phyloP scores from a whole-genome alignment of 2,113 vertebrate genomes.

The Eretmochelys imbricata region DNA sequence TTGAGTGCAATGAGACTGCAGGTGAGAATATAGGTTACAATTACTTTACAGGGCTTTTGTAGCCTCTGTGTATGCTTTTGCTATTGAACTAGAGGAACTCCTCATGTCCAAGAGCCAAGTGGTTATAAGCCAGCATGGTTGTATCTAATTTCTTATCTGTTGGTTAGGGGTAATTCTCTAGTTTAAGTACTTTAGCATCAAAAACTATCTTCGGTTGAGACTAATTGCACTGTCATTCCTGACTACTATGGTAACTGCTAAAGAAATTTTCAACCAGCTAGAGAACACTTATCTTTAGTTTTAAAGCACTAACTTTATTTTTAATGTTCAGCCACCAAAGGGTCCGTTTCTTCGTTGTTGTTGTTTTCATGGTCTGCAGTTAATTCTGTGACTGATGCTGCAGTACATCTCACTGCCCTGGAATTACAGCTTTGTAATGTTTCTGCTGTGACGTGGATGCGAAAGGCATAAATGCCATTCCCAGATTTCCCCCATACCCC shows the following conservation, averaged over 20 bases:
- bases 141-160: no score
- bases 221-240: background rate
- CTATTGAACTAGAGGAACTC: background rate
- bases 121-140: background rate
- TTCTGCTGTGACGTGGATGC: background rate
- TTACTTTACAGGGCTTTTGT: background rate
- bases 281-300: background rate
- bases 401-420: background rate
- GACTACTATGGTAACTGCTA: no score
- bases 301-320: background rate
- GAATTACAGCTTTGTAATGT: background rate
- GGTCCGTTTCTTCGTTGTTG: background rate
- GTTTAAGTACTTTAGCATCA: background rate
- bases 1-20: constrained; percentile 89
- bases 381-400: background rate
- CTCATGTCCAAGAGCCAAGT: background rate
- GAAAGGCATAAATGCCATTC: background rate
- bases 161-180: background rate
- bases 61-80: background rate
- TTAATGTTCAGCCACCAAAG: background rate
- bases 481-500: background rate
- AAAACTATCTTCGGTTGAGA: background rate
- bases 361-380: background rate
- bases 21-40: constrained; percentile 76
- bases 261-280: background rate